Base-by-base conservation (phyloP, 2,888 invertebrate species). In the Schizotus pectinicornis region DNA sequence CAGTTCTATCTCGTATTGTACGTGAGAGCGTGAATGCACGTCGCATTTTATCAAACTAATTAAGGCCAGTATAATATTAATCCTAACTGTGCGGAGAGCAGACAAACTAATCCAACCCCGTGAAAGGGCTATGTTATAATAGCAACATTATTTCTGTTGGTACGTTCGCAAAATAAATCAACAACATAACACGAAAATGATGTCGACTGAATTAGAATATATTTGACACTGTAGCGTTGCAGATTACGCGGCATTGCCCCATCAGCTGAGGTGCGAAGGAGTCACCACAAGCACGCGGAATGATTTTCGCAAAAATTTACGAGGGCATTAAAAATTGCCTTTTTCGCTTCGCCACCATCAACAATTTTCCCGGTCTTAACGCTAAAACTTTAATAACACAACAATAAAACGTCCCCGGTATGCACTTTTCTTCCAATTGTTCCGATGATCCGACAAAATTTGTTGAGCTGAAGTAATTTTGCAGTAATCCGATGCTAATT, bases 11-110 rank as follows among this genome's bases (percentile, higher is more conserved):
- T 55, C 51, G 55, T 30, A 62, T 57, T 59, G 52, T 64, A 55
- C 34, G 56, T 57, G 59, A 59, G 55, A 57, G 49, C 56, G 53
- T 48, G 57, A 61, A 57, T 64, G 56, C 52, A 45, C 46, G 54
- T 58, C 57, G 59, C 59, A 62, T 64, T 64, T 64, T 64, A 62
- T 64, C 61, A 62, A 64, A 62, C 59, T 64, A 64, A 64, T 64
- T 64, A 63, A 63, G 57, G 52, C 56, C 49, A 48, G 57, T 62
- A 57, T 59, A 57, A 61, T 61, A 62, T 64, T 64, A 61, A 61
- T 62, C 59, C 61, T 55, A 50, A 55, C 51, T 54, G 51, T 39
- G 61, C 50, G 47, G 47, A 52, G 48, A 49, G 56, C 53, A 61
- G 53, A 56, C 49, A 59, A 48, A 61, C 56, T 56, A 51, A 60